phyloP scores from a whole-genome alignment of 2,113 vertebrate species.

The Scomber scombrus region DNA sequence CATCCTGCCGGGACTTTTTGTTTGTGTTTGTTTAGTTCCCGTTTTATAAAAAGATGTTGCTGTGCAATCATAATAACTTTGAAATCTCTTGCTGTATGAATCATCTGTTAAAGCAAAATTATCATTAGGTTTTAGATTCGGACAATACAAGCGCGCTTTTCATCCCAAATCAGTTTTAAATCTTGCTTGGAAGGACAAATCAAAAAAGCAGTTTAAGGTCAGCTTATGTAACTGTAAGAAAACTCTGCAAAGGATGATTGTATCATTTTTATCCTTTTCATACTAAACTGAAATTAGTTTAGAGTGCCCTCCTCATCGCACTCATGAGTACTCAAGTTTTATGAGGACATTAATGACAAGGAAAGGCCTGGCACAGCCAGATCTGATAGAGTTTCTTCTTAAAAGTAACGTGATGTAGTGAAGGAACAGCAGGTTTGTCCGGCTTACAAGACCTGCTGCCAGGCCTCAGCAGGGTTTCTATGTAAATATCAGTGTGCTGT shows the following conservation, averaged over 20 bases:
- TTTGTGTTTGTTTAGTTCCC: too few relatives aligned
- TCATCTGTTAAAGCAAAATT: not conserved
- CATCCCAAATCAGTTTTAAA: not conserved
- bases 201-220: not conserved
- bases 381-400: slow-evolving; percentile 40
- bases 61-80: not conserved
- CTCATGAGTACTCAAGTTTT: not conserved
- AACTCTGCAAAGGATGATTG: not conserved
- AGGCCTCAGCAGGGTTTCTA: slow-evolving; percentile 53
- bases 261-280: slow-evolving; percentile 2
- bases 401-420: slow-evolving; percentile 12
- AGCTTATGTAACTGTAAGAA: not conserved
- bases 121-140: not conserved
- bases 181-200: not conserved
- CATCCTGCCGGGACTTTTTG: too few relatives aligned
- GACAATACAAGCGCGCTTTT: not conserved
- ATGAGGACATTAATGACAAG: slow-evolving; percentile 35
- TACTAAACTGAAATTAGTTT: not conserved
- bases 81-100: not conserved
- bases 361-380: slow-evolving; percentile 20
- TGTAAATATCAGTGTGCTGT: slow-evolving; percentile 68
- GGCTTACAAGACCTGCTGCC: slow-evolving; percentile 8
- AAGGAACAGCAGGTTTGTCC: slow-evolving; percentile 15
- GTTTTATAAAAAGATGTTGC: not conserved
- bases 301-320: slow-evolving; percentile 3